These are phyloP conservation scores for Chionomys nivalis DNA, from an alignment of 2,113 vertebrate species.

Conservation along the genomic window DNA sequence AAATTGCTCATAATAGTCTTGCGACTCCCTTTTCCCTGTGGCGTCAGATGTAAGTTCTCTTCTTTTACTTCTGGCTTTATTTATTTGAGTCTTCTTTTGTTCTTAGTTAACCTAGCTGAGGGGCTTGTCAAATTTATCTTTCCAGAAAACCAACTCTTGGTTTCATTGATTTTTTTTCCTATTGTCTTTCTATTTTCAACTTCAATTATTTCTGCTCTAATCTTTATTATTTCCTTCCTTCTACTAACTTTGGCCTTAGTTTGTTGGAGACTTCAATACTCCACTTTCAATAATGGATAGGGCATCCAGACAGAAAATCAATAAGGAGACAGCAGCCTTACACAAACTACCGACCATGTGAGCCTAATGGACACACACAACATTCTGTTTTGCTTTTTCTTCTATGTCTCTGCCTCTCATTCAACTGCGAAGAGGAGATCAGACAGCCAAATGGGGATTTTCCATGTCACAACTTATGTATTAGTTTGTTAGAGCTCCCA, in stretches of 20 bases:
- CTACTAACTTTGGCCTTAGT: neutral
- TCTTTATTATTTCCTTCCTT: slow-evolving; percentile 32
- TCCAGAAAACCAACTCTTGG: slow-evolving; percentile 2
- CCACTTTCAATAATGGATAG: neutral
- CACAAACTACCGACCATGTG: neutral
- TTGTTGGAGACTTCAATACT: neutral
- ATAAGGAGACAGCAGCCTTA: neutral
- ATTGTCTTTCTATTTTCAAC: slow-evolving; percentile 22
- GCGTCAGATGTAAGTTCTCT: neutral
- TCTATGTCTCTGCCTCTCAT: neutral
- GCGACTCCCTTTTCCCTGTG: neutral
- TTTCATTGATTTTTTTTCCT: neutral
- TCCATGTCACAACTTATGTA: neutral
- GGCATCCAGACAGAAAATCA: neutral
- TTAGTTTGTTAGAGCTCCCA: neutral
- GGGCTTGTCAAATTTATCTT: neutral
- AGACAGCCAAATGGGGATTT: neutral
- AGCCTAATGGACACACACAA: neutral
- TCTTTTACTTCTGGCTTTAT: slow-evolving; percentile 16
- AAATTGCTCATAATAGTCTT: neutral
- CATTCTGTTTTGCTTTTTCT: neutral
- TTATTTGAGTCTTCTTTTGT: slow-evolving; percentile 3
- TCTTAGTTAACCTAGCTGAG: neutral
- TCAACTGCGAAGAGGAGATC: neutral
- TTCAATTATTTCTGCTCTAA: slow-evolving; percentile 46